Evolutionary conservation across 2,888 invertebrate species (phyloP).

Genomic region (Cerceris rybyensis): DNA sequence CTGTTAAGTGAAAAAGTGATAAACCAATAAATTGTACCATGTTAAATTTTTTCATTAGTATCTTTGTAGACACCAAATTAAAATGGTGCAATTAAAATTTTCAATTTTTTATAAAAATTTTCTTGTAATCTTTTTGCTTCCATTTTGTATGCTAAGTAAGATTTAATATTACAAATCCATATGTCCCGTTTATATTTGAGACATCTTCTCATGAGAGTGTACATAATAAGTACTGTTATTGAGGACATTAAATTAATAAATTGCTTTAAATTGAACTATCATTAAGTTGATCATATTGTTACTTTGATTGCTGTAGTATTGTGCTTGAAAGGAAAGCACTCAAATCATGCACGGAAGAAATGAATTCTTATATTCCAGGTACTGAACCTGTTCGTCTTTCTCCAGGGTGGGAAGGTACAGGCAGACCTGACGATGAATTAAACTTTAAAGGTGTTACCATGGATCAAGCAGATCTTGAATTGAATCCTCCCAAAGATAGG

Average conservation of each 20-base stretch:
- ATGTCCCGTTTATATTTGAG: no score
- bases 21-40: no score
- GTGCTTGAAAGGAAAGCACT: neutral
- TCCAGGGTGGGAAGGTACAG: constrained; percentile 94
- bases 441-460: constrained; percentile 90
- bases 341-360: neutral
- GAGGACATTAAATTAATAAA: constrained; percentile 46
- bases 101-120: no score
- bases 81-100: no score
- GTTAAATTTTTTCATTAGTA: no score
- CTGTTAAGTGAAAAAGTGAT: no score
- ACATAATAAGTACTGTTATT: constrained; percentile 15
- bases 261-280: constrained; percentile 60
- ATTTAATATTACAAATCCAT: no score
- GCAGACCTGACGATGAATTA: constrained; percentile 91
- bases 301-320: constrained; percentile 16
- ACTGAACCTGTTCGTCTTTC: constrained; percentile 92
- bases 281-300: constrained; percentile 21
- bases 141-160: no score
- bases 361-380: constrained; percentile 76
- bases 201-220: constrained; percentile 6
- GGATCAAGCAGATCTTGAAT: constrained; percentile 87
- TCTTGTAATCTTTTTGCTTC: no score
- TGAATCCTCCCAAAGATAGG: constrained; percentile 91
- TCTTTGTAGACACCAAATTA: no score